Base-by-base conservation (phyloP, 1,140 invertebrate genomes). In the Aphelenchoides avenae region DNA sequence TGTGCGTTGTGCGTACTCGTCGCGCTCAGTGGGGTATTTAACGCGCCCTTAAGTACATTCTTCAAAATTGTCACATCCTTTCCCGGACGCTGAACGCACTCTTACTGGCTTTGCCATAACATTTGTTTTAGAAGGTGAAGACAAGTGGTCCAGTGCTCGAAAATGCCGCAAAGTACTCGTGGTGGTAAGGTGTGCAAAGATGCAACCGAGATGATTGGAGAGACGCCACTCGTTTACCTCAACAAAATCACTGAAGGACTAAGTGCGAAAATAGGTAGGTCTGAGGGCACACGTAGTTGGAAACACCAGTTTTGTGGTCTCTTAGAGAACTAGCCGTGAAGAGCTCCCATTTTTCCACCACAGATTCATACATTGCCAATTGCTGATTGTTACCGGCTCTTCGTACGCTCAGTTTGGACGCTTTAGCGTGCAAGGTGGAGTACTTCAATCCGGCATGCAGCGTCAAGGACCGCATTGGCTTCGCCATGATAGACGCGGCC, bases 231-330 rank as follows among this genome's bases (percentile, higher is more conserved):
- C 30, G 68, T 70, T 7, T 53, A 57, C 39, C 56, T 70, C 7
- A 65, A 70, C 11, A 61, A 69, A 18, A 53, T 71, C 27, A 48
- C 56, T 7, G 53, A 55, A 39, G 69, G 51, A 11, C 27, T 60
- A 7, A 20, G 41, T 31, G 70, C 52, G 5, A 60, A 52, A 51
- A 72, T 70, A 18, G 66, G 65, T 68, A 15, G 11, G 34, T 3
- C 9, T 1, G 1, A 2, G 57, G 68, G 42, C 51, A 68, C n/a
- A n/a, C n/a, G n/a, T n/a, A n/a, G n/a, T n/a, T n/a, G n/a, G n/a
- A 69, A 68, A 34, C 63, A 55, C 18, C 71, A 70, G 54, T 34
- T 62, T n/a, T 68, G 68, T 22, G 62, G 64, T 37, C 37, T 72
- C 13, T 69, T 69, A 39, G 62, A 58, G 5, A 52, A 52, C 1